These are phyloP conservation scores for Clarias fuscus DNA, from an alignment of 2,797 vertebrate species.

Conservation along the genomic window DNA sequence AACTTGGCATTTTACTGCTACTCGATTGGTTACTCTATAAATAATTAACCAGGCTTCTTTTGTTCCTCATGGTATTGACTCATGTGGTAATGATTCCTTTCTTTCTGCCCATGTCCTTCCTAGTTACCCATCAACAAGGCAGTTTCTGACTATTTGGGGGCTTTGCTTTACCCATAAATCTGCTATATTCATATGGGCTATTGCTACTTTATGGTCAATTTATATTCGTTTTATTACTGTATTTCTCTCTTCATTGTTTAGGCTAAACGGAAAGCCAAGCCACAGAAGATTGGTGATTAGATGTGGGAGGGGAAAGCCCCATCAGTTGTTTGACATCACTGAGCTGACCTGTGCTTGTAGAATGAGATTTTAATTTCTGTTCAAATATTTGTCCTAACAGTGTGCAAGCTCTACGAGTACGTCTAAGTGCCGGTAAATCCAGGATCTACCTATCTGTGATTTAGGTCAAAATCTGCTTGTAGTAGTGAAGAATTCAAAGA, in stretches of 20 bases:
- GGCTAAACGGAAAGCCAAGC: neutral
- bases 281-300: neutral
- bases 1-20: neutral
- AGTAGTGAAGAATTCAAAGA: neutral
- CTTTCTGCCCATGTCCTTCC: neutral
- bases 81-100: neutral
- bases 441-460: neutral
- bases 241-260: neutral
- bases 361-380: constrained; percentile 4
- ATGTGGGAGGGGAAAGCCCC: neutral
- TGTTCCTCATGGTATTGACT: neutral
- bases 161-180: neutral
- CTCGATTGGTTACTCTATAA: neutral
- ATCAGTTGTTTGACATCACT: constrained; percentile 2
- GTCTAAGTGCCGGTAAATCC: neutral
- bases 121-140: neutral
- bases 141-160: neutral
- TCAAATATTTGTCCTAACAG: constrained; percentile 33
- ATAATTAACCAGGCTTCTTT: neutral
- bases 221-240: neutral
- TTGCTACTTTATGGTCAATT: neutral
- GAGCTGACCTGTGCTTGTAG: neutral
- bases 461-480: neutral
- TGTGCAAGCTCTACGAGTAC: neutral
- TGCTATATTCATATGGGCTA: neutral